A percentile compares a stretch with the other conserved stretches of the same genome.
Conservation (phyloP, 2,113 vertebrate genomes). For the Martes martes region DNA sequence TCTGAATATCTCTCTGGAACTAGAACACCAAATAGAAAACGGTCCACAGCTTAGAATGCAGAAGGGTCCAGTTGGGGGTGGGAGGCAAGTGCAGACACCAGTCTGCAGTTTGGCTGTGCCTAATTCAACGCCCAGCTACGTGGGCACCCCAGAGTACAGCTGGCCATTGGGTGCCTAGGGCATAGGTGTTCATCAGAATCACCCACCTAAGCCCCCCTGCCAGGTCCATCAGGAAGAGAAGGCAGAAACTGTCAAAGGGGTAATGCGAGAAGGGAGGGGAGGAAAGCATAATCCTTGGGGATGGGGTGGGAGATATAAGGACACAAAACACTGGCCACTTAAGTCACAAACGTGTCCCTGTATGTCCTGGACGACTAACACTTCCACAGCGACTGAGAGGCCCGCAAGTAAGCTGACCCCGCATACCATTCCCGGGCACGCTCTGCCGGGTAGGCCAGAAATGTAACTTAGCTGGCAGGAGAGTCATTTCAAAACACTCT, state of each 20-base stretch:
- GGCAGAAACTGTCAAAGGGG: background rate
- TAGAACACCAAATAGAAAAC: background rate
- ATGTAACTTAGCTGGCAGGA: background rate
- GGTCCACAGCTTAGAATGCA: background rate
- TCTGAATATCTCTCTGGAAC: slow-evolving; percentile 30
- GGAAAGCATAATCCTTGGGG: background rate
- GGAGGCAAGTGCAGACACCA: background rate
- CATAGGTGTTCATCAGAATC: background rate
- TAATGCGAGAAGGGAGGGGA: background rate
- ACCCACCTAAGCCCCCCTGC: background rate
- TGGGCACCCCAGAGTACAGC: background rate
- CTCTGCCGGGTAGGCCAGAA: background rate
- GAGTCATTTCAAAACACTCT: background rate
- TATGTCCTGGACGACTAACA: background rate
- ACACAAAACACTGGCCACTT: background rate
- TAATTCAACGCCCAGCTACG: background rate
- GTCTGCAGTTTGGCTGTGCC: background rate
- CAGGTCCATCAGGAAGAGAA: background rate
- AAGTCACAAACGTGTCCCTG: background rate
- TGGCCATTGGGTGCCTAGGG: too few species aligned
- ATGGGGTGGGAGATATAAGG: background rate
- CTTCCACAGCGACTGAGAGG: background rate
- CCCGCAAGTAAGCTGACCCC: background rate
- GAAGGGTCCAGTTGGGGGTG: background rate
- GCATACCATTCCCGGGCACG: background rate